phyloP scores from a whole-genome alignment of 1,140 invertebrate species.

The Drosophila orosa region DNA sequence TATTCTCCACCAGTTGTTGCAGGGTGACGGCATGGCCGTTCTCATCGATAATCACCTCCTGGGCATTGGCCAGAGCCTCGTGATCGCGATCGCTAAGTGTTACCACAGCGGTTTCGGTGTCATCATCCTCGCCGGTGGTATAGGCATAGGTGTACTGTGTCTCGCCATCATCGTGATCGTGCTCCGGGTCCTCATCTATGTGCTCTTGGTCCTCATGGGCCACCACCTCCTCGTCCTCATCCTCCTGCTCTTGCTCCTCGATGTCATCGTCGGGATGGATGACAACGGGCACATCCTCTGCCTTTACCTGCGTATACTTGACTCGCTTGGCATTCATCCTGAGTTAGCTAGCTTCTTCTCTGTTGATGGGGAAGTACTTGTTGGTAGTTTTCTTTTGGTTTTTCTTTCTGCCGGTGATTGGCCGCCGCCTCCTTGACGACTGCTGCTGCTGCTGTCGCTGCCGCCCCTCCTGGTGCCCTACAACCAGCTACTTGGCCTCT shows the following conservation, averaged over 20 bases:
- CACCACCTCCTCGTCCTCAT: conserved; percentile 31
- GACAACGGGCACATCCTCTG: conserved; percentile 75
- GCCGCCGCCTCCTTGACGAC: conserved; percentile 11
- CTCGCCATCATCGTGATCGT: conserved; percentile 26
- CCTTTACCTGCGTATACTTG: conserved; percentile 61
- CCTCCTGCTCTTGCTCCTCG: conserved; percentile 31
- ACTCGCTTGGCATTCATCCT: conserved; percentile 78
- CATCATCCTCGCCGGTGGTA: conserved; percentile 64
- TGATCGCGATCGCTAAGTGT: conserved; percentile 62
- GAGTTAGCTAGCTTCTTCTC: no score
- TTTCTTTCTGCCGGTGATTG: conserved; percentile 1
- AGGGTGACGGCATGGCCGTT: conserved; percentile 76
- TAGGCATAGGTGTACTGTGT: conserved; percentile 77
- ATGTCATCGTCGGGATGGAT: conserved; percentile 59
- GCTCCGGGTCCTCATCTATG: background rate
- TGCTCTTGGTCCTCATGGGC: conserved; percentile 14
- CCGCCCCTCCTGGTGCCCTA: conserved; percentile 7
- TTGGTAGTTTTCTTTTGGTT: no score
- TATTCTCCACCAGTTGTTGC: conserved; percentile 76
- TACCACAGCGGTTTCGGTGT: conserved; percentile 67
- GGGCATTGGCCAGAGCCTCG: conserved; percentile 63
- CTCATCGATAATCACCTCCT: conserved; percentile 81
- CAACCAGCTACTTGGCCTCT: background rate
- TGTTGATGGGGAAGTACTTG: no score
- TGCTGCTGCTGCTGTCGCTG: no score